phyloP scores from a whole-genome alignment of 2,113 vertebrate species.

The Turdus rufiventris region DNA sequence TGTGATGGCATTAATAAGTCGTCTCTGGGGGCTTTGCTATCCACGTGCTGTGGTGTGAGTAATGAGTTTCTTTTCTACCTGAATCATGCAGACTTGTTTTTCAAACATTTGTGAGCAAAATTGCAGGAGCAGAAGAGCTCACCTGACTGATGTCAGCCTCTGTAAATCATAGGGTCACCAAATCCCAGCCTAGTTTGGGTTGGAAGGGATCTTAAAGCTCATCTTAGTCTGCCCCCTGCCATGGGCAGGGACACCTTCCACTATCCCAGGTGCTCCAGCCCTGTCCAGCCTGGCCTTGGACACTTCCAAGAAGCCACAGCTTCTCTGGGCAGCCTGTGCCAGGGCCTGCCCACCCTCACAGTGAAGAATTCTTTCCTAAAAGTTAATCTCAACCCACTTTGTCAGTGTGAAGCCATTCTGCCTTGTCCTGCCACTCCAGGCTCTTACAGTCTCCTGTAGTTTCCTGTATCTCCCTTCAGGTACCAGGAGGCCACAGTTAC shows the following conservation, averaged over 20 bases:
- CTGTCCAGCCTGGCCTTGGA: not conserved
- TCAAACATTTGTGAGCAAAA: not conserved
- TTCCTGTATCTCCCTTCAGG: not conserved
- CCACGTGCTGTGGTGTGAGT: constrained; percentile 92
- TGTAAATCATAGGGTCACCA: not conserved
- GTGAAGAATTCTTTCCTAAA: not conserved
- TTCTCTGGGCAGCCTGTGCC: not conserved
- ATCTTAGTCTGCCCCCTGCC: not conserved
- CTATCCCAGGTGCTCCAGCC: not conserved
- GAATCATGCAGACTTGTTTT: not conserved
- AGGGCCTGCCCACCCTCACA: not conserved
- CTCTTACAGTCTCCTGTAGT: not conserved
- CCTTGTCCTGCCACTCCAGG: not conserved
- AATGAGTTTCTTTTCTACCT: not conserved
- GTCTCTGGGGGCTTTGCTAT: constrained; percentile 78
- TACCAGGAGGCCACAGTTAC: not conserved
- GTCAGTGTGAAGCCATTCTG: not conserved
- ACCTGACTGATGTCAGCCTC: not conserved
- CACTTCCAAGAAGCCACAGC: not conserved
- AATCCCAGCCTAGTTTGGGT: not conserved
- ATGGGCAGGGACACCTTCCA: not conserved
- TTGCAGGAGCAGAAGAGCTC: not conserved
- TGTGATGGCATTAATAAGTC: constrained; percentile 73
- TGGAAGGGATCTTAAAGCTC: not conserved
- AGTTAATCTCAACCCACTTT: not conserved